Conservation (phyloP, 2,113 vertebrate species). For the Zootoca vivipara region DNA sequence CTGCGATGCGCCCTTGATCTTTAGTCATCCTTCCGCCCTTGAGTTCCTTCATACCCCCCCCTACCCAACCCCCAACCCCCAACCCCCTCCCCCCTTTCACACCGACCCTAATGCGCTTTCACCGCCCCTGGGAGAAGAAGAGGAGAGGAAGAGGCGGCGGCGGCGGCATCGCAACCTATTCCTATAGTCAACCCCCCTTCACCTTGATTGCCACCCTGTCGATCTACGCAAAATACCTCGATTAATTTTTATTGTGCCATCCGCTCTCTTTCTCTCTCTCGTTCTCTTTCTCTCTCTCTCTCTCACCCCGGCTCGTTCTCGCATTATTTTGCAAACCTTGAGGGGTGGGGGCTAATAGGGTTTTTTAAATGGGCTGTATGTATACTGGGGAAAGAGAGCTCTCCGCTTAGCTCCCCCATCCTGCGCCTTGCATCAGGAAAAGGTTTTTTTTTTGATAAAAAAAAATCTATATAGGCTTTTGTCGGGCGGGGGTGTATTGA, state of each 20-base stretch:
- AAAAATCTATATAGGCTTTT: neutral
- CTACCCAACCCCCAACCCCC: neutral
- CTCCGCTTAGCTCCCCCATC: neutral
- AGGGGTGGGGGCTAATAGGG: neutral
- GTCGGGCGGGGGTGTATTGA: neutral
- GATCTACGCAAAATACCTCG: neutral
- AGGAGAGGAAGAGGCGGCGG: constrained; percentile 3
- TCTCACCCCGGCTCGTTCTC: too few relatives aligned
- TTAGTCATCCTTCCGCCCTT: constrained; percentile 39
- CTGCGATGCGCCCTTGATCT: constrained; percentile 30
- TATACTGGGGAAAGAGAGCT: neutral
- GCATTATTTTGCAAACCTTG: neutral
- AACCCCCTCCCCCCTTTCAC: neutral
- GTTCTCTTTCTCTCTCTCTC: neutral
- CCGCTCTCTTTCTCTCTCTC: neutral
- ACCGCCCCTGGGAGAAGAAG: neutral
- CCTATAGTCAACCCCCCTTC: neutral
- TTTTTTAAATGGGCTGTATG: neutral
- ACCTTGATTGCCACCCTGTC: neutral
- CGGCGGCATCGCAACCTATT: neutral
- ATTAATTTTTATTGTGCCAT: neutral
- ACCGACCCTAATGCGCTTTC: constrained; percentile 17
- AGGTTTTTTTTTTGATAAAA: neutral
- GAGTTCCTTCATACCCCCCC: constrained; percentile 25
- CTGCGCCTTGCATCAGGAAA: neutral